phyloP scores from a whole-genome alignment of 2,797 vertebrate genomes.

The Hephaestus fuliginosus region DNA sequence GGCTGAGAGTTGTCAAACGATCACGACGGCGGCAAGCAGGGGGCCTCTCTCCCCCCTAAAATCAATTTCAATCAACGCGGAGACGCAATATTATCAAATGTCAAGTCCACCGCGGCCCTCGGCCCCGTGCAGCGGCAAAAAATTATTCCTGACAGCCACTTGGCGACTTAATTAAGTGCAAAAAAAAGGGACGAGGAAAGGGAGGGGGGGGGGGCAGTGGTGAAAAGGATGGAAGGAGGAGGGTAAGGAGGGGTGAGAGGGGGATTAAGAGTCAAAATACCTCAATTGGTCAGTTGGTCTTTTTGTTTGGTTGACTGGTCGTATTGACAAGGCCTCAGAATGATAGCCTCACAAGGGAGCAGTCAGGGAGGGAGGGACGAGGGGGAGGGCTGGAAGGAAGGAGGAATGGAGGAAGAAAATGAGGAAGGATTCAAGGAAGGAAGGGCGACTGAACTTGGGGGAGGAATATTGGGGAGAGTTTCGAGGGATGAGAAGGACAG shows the following conservation, averaged over 20 bases:
- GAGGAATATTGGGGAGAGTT: background rate
- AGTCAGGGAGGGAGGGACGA: conserved; percentile 43
- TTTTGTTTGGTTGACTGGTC: conserved; percentile 92
- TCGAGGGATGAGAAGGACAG: background rate
- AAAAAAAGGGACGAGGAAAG: conserved; percentile 83
- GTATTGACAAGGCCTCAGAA: conserved; percentile 94
- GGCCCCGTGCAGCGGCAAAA: conserved; percentile 88
- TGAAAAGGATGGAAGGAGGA: conserved; percentile 34
- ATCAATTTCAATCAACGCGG: conserved; percentile 99
- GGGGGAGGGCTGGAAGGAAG: background rate
- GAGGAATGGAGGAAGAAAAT: background rate
- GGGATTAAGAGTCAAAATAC: conserved; percentile 88
- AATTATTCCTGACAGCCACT: conserved; percentile 99
- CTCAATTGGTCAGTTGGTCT: conserved; percentile 89
- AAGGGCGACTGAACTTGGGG: background rate
- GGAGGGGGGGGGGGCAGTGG: conserved; percentile 55
- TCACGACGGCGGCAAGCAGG: conserved; percentile 70
- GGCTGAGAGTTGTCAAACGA: conserved; percentile 92
- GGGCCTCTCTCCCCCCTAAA: conserved; percentile 81
- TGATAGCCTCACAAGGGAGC: conserved; percentile 91
- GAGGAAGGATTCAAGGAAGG: background rate
- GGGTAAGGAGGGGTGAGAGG: conserved; percentile 29
- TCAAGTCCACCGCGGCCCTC: conserved; percentile 89
- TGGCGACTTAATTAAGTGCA: conserved; percentile 99
- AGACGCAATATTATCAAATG: conserved; percentile 99